phyloP scores from a whole-genome alignment of 2,888 invertebrate species.

The Meiosimyza decipiens region DNA sequence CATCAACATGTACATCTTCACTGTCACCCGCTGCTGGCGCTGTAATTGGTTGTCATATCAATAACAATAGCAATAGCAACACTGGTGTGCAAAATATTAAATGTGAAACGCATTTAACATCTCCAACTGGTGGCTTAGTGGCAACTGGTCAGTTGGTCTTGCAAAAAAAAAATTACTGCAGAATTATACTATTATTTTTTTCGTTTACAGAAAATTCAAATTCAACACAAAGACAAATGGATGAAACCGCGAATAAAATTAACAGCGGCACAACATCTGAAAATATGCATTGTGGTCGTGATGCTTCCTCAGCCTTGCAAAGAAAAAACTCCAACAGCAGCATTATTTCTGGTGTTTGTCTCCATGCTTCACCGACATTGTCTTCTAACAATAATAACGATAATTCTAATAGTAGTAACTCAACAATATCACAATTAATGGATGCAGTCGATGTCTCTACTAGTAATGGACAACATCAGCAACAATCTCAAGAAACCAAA shows the following conservation, averaged over 20 bases:
- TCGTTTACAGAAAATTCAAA: conserved; percentile 21
- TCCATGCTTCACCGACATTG: conserved; percentile 29
- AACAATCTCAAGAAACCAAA: conserved; percentile 17
- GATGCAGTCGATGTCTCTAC: conserved; percentile 46
- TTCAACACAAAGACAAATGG: conserved; percentile 10
- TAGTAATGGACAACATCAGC: conserved; percentile 5
- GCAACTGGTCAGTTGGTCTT: conserved; percentile 6
- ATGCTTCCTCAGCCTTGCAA: conserved; percentile 18
- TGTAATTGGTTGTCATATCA: conserved; percentile 14
- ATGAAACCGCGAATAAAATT: conserved; percentile 19
- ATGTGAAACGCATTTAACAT: conserved; percentile 36
- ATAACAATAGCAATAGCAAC: conserved; percentile 7
- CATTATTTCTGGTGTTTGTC: conserved; percentile 23
- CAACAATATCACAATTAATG: conserved; percentile 44
- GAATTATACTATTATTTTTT: not conserved
- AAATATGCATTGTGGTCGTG: not conserved
- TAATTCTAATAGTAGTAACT: conserved; percentile 47
- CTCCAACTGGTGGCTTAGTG: conserved; percentile 24
- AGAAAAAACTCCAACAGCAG: conserved; percentile 40
- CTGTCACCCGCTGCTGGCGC: conserved; percentile 4
- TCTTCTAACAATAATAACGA: conserved; percentile 47
- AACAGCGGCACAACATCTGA: conserved; percentile 12
- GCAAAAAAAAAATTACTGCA: not conserved
- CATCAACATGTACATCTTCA: conserved; percentile 18
- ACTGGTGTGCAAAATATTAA: conserved; percentile 34